Percentiles rank a stretch among this genome's conserved stretches.
Conservation (phyloP, 2,888 invertebrate species). For the Hybos culiciformis region DNA sequence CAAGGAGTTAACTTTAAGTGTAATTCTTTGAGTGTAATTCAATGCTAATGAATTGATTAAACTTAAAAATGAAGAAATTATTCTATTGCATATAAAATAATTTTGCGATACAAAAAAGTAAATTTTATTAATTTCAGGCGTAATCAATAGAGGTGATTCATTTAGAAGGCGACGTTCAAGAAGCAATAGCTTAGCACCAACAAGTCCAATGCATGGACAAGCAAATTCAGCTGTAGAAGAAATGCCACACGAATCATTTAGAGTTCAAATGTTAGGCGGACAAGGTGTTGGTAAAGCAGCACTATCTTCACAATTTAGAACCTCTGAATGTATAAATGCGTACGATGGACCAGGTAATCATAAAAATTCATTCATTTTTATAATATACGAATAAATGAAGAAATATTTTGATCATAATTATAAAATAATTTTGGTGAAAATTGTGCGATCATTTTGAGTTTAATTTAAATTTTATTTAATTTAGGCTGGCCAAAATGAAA, state of each 20-base stretch:
- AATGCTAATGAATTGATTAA: too few species aligned
- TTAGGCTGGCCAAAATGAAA: too few species aligned
- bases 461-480: too few species aligned
- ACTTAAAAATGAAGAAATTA: too few species aligned
- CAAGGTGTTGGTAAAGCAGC: conserved; percentile 76
- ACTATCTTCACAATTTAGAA: conserved; percentile 77
- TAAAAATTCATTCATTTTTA: background rate
- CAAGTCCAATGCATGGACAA: conserved; percentile 35
- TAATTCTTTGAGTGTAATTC: too few species aligned
- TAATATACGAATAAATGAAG: background rate
- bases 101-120: too few species aligned
- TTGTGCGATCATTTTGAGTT: too few species aligned
- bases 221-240: background rate
- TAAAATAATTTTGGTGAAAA: too few species aligned
- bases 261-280: conserved; percentile 65
- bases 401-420: background rate
- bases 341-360: conserved; percentile 72
- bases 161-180: conserved; percentile 73
- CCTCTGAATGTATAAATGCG: conserved; percentile 86
- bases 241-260: conserved; percentile 38
- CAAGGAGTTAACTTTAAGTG: too few species aligned
- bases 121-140: conserved; percentile 46
- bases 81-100: too few species aligned
- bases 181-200: conserved; percentile 66
- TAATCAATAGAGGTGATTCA: conserved; percentile 88